Evolutionary conservation across 2,888 invertebrate species (phyloP), one percentile per base, ranked within the genome.

Genomic region (Digitonthophagus gazella): DNA sequence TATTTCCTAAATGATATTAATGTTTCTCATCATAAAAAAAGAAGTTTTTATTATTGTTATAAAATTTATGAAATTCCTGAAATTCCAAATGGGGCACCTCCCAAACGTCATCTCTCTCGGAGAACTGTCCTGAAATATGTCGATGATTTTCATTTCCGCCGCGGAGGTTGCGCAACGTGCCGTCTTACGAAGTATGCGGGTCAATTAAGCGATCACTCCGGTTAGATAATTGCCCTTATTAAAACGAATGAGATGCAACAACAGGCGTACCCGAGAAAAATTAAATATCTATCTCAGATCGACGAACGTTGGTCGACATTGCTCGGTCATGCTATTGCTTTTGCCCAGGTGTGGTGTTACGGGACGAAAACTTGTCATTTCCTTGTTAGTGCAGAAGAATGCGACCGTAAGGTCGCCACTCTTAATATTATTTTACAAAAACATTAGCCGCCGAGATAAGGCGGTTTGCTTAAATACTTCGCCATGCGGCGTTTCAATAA

Each of bases 231-330:
- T 44, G 16, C 19, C 19, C 61, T 61, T 61, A 61, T 61, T 61
- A 61, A 61, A n/a, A n/a, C 18, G 61, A 61, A 61, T 61, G 61
- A 61, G 61, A 61, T 61, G 61, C 61, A 61, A 61, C 61, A 61
- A 61, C 18, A n/a, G 61, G 15, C 61, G 28, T 44, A 44, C 8
- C 28, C 28, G 28, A 44, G 28, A 44, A 44, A 44, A 44, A 44
- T 44, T 44, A 44, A 44, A 8, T 8, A 44, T 44, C 28, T 44
- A 44, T 44, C 28, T 44, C 28, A 11, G 11, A 44, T 44, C 6
- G 28, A 44, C 11, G 28, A 44, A 44, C 28, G 28, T 44, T 11
- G 28, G 28, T 44, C 28, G 28, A 1, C 11, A 11, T 44, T 44
- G 28, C 28, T 44, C 28, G 28, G 28, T 44, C 28, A 44, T 44